Evolutionary conservation across 1,140 invertebrate genomes (phyloP), one percentile per base, ranked within the genome.

Genomic region (Ganaspis sp.): DNA sequence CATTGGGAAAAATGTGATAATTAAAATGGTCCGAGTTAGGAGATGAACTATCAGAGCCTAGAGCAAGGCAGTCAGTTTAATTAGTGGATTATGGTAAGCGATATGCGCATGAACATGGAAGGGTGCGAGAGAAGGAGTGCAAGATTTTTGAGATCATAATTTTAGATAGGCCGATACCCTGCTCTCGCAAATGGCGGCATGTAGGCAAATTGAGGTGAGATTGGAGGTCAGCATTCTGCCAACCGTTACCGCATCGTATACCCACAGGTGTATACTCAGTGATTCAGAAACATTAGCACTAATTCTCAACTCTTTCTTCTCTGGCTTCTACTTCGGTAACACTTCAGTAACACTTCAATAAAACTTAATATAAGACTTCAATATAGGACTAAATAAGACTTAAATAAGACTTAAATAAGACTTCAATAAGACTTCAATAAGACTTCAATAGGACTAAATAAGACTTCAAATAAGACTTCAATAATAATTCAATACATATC

Each of bases 141-240:
- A 80, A 15, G 79, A 81, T 89, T 90, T 90, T 90, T 90, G 81
- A 90, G 90, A 91, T 91, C 86, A 90, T 91, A 90, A 91, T 91
- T 91, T 91, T 87, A 91, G 90, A 91, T 91, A 91, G 85, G 85
- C 84, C 83, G 84, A 83, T 83, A 81, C 80, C 80, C 79, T 81
- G 76, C 81, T 83, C 84, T 84, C 84, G 88, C 83, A 86, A 87
- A 87, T 89, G 87, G 85, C 86, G 84, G 88, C 85, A 85, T 90
- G 87, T 91, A 91, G 89, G 90, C 90, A 91, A 91, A 91, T 91
- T 91, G 89, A 91, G 90, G 90, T 91, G 90, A 91, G 89, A 91
- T 89, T 89, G 89, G 88, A 90, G 90, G 89, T 91, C 90, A 90
- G 84, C 86, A 77, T 81, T 83, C 82, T 81, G 82, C 82, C 82